Conservation (phyloP, 1,140 invertebrate species). For the Penaeus chinensis region DNA sequence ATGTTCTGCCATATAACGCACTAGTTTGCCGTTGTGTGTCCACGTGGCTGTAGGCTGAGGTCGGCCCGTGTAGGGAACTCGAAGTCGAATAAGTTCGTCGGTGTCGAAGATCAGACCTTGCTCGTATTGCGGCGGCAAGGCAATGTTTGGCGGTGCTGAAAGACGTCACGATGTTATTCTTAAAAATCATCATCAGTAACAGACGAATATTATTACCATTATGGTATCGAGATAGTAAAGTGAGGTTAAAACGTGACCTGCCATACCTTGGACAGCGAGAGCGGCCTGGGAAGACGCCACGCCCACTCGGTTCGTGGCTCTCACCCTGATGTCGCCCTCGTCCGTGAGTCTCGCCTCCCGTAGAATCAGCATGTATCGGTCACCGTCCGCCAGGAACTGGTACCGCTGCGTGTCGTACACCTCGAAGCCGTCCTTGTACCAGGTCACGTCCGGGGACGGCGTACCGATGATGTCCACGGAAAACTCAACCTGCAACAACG, state of each 20-base stretch:
- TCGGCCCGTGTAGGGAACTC: slow-evolving; percentile 88
- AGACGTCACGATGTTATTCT: not conserved
- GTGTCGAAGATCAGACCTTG: slow-evolving; percentile 90
- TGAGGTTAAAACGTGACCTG: too few species aligned
- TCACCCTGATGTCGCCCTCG: slow-evolving; percentile 89
- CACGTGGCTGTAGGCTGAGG: slow-evolving; percentile 86
- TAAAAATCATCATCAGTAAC: not conserved
- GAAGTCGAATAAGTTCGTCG: slow-evolving; percentile 86
- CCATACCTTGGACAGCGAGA: slow-evolving; percentile 78
- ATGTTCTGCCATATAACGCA: slow-evolving; percentile 63
- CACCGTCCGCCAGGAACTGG: slow-evolving; percentile 75
- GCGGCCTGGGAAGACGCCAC: slow-evolving; percentile 80
- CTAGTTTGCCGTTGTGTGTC: slow-evolving; percentile 84
- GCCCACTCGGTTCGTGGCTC: slow-evolving; percentile 85
- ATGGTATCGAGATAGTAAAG: too few species aligned
- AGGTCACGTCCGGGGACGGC: slow-evolving; percentile 87
- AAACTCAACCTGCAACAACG: slow-evolving; percentile 76
- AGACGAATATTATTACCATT: not conserved
- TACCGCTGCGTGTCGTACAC: slow-evolving; percentile 62
- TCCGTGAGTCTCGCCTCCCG: slow-evolving; percentile 82
- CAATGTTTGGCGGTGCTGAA: slow-evolving; percentile 80
- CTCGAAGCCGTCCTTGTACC: slow-evolving; percentile 85
- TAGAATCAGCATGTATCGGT: slow-evolving; percentile 83
- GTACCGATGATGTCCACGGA: slow-evolving; percentile 83
- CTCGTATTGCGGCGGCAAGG: slow-evolving; percentile 83